Base-by-base conservation (phyloP, 2,888 invertebrate genomes). In the Scaptomyza parva region DNA sequence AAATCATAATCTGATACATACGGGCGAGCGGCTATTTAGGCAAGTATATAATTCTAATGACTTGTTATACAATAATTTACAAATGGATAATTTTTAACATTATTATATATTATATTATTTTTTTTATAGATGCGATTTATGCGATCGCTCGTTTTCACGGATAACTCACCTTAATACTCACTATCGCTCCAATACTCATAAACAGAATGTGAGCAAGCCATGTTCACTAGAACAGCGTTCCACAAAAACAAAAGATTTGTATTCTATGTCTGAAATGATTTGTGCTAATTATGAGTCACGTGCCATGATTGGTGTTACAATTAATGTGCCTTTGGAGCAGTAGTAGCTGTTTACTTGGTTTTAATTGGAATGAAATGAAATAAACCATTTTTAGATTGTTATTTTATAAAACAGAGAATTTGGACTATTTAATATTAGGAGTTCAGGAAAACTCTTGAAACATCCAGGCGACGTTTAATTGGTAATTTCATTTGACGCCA, bases 61-160 rank as follows among this genome's bases (percentile, higher is more conserved):
- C 11, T 18, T 28, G n/a, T 33, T 33, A n/a, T 2, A n/a, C 12
- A n/a, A 35, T 35, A 14, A 35, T 14, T n/a, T 35, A 33, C 33
- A 33, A 33, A 26, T 8, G 6, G 2, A 26, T 24, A 24, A 24
- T 26, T n/a, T n/a, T n/a, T n/a, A n/a, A n/a, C n/a, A n/a, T n/a
- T n/a, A n/a, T n/a, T n/a, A n/a, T n/a, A n/a, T n/a, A n/a, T n/a
- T n/a, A n/a, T n/a, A n/a, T n/a, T n/a, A n/a, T n/a, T n/a, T 26
- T 4, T 9, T 8, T 35, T 20, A 8, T 50, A 91, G 91, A 52
- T 91, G 91, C 65, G 79, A 83, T 37, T 65, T 89, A 33, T 91
- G 91, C 48, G 87, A 89, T 54, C 90, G 91, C n/a, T 90, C 91
- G 0, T 91, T 91, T 61, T 89, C 90, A 7, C 87, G 91, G 3